Evolutionary conservation across 2,113 vertebrate species (phyloP).

Genomic region (Tympanuchus pallidicinctus): DNA sequence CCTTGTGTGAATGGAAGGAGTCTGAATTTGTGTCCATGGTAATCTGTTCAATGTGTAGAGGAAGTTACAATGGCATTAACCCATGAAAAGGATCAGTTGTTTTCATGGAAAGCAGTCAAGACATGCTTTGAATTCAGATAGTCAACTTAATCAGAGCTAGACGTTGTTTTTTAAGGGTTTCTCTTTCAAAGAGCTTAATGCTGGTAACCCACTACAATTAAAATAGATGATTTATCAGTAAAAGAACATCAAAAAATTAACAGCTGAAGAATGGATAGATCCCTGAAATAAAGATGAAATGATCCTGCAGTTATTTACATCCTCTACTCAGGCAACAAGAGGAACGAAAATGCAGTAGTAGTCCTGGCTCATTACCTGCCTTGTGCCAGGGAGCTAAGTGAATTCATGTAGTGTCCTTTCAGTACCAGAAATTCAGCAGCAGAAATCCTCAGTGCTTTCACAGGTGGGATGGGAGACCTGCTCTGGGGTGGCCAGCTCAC

Average conservation of each 20-base stretch:
- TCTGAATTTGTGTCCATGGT: conserved; percentile 83
- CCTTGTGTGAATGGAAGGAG: conserved; percentile 54
- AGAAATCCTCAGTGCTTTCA: neutral
- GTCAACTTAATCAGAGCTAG: conserved; percentile 70
- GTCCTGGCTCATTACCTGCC: neutral
- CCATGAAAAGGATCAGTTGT: conserved; percentile 78
- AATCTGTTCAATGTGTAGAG: conserved; percentile 74
- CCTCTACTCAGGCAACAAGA: neutral
- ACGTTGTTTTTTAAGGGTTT: conserved; percentile 55
- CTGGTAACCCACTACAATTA: conserved; percentile 30
- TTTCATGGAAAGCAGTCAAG: conserved; percentile 78
- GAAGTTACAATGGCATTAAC: conserved; percentile 79
- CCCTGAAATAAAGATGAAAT: neutral
- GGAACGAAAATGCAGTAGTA: neutral
- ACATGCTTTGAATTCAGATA: conserved; percentile 84
- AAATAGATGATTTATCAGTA: conserved; percentile 44
- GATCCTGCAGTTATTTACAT: neutral
- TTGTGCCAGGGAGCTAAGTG: neutral
- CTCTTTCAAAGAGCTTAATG: conserved; percentile 25
- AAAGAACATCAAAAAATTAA: conserved; percentile 34
- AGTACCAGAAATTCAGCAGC: neutral
- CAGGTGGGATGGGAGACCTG: neutral
- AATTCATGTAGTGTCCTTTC: rapidly evolving
- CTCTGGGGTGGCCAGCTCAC: neutral
- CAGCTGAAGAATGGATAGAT: conserved; percentile 19